phyloP scores from a whole-genome alignment of 2,888 invertebrate genomes.

The Tenthredo mesomela region DNA sequence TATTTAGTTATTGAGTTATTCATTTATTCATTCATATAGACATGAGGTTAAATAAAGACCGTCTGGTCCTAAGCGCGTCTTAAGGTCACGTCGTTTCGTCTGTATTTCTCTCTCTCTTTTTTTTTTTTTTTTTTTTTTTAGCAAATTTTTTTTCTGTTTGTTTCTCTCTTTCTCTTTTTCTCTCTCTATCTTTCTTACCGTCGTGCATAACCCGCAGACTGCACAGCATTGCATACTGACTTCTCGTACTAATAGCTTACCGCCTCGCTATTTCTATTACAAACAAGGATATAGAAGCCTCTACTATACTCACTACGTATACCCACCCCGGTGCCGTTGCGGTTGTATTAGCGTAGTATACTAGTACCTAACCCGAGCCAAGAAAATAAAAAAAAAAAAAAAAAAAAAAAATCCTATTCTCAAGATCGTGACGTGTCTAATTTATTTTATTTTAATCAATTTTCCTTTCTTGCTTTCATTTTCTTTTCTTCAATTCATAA shows the following conservation, averaged over 20 bases:
- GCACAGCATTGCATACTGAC: conserved; percentile 29
- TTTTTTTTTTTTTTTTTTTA: not conserved
- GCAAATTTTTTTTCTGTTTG: conserved; percentile 31
- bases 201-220: conserved; percentile 5
- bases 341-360: not conserved
- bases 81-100: conserved; percentile 48
- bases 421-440: not conserved
- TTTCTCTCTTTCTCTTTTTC: not conserved
- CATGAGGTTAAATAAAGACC: not conserved
- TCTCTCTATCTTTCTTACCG: conserved; percentile 26
- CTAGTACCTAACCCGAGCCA: not conserved
- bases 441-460: not conserved
- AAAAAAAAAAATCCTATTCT: not conserved
- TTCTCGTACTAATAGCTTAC: conserved; percentile 43
- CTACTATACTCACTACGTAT: not conserved
- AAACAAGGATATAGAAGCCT: conserved; percentile 32
- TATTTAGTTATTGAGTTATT: not conserved
- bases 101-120: conserved; percentile 51
- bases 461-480: too few relatives aligned
- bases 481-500: too few relatives aligned
- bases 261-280: conserved; percentile 52
- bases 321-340: not conserved
- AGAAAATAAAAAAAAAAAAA: not conserved
- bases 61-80: conserved; percentile 11
- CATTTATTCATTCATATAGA: not conserved